Evolutionary conservation across 1,140 invertebrate species (phyloP).

Genomic region (Euglossa dilemma): DNA sequence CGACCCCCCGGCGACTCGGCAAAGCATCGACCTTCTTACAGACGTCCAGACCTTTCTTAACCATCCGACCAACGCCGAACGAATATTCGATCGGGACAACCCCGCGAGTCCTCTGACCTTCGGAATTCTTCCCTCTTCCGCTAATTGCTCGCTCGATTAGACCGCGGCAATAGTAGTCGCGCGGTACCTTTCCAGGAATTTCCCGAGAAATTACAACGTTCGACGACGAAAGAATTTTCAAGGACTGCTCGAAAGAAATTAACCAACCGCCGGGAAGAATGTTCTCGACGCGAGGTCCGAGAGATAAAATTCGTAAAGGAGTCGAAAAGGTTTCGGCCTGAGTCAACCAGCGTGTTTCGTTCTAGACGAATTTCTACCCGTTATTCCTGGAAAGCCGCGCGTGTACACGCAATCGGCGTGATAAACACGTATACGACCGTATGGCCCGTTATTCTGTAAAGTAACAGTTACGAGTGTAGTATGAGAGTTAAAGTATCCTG

Average conservation of each 20-base stretch:
- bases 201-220: background rate
- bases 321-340: background rate
- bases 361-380: conserved; percentile 58
- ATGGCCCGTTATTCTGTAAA: conserved; percentile 70
- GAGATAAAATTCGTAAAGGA: background rate
- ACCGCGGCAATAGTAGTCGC: background rate
- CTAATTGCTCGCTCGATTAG: background rate
- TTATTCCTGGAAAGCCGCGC: conserved; percentile 50
- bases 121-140: background rate
- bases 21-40: conserved; percentile 66
- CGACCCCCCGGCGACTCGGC: conserved; percentile 55
- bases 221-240: background rate
- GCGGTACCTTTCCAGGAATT: no score
- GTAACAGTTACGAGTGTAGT: conserved; percentile 71
- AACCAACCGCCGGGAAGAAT: background rate
- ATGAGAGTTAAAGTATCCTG: conserved; percentile 60
- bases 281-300: background rate
- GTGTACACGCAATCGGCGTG: conserved; percentile 54
- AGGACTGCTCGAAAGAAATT: background rate
- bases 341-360: background rate
- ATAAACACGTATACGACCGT: conserved; percentile 48
- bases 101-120: conserved; percentile 30
- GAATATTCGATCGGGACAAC: conserved; percentile 51
- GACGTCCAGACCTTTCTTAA: conserved; percentile 67
- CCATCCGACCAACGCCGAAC: conserved; percentile 48